A percentile compares a stretch with the other conserved stretches of the same genome.
Conservation (phyloP, 1,140 invertebrate genomes). For the Diachasma alloeum region DNA sequence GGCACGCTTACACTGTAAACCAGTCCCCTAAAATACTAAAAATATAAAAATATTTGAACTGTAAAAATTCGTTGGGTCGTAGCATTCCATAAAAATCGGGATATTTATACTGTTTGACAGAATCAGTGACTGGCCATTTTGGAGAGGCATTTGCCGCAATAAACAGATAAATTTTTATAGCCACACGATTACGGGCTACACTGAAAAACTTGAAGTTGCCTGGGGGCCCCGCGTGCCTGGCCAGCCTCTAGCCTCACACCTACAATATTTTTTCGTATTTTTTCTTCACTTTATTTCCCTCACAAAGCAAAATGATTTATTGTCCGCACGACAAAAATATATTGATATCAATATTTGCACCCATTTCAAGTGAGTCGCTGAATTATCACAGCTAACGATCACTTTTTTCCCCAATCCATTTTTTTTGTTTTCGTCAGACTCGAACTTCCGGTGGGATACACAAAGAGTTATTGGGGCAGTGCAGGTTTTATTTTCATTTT, state of each 20-base stretch:
- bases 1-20: not conserved
- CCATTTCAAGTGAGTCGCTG: not conserved
- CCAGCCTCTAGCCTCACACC: not conserved
- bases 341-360: constrained; percentile 4
- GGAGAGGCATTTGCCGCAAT: constrained; percentile 44
- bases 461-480: not conserved
- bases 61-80: not conserved
- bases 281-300: not conserved
- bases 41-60: not conserved
- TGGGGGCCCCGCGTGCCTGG: not conserved
- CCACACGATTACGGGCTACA: constrained; percentile 45
- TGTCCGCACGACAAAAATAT: not conserved
- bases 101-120: constrained; percentile 43
- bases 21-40: not conserved
- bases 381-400: constrained; percentile 2
- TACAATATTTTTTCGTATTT: not conserved
- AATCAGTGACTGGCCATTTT: constrained; percentile 48
- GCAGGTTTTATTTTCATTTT: not conserved
- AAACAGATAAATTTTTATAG: constrained; percentile 57
- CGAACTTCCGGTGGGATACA: not conserved
- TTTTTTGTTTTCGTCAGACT: constrained; percentile 4
- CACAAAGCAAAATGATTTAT: constrained; percentile 16
- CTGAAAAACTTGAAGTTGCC: constrained; percentile 49
- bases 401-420: not conserved
- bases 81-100: not conserved